phyloP scores from a whole-genome alignment of 2,797 vertebrate species.

The Takifugu rubripes region DNA sequence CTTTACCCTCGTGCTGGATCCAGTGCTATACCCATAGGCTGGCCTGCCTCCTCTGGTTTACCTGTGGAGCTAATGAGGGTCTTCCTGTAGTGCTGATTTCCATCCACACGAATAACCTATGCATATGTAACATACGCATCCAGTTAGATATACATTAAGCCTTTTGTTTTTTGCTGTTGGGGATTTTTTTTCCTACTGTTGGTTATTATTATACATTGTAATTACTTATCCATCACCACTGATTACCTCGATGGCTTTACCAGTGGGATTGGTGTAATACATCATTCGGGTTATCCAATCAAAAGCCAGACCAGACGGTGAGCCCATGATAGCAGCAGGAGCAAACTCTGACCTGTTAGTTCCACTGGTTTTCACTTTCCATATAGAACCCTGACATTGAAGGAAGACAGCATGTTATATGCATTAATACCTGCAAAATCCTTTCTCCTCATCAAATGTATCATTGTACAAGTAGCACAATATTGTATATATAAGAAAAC shows the following conservation, averaged over 20 bases:
- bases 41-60: constrained; percentile 68
- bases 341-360: constrained; percentile 73
- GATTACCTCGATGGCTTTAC: constrained; percentile 72
- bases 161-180: too few species aligned
- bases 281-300: constrained; percentile 75
- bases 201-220: background rate
- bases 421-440: background rate
- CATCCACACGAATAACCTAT: constrained; percentile 77
- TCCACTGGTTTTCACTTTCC: constrained; percentile 69
- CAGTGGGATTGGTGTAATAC: constrained; percentile 75
- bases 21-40: constrained; percentile 68
- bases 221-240: too few species aligned
- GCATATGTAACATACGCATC: background rate
- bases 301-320: constrained; percentile 73
- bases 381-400: constrained; percentile 67
- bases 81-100: constrained; percentile 67
- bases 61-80: constrained; percentile 70
- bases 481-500: background rate
- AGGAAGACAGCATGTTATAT: constrained; percentile 7
- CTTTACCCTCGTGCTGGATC: constrained; percentile 75
- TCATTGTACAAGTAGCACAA: background rate
- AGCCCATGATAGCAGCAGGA: constrained; percentile 69
- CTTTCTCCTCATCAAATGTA: background rate
- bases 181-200: background rate
- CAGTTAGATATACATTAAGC: background rate